Base-by-base conservation (phyloP, 2,797 vertebrate genomes). In the Megaceryle alcyon region DNA sequence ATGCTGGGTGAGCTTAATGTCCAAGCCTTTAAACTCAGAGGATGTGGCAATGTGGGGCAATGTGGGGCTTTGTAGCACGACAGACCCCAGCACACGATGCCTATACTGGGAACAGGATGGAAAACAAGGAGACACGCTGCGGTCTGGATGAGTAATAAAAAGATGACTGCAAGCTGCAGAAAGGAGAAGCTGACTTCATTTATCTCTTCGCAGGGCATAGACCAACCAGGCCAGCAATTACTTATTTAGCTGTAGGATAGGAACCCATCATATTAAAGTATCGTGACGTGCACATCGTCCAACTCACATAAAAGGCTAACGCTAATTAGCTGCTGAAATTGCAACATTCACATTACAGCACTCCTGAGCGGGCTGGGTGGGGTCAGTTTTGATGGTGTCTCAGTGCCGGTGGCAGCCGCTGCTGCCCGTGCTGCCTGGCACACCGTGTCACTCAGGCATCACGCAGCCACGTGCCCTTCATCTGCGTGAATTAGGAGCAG, bases 91-190 rank as follows among this genome's bases (percentile, higher is more conserved):
- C 54, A 73, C 1, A 3, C 61, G 39, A 29, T 71, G 75, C 28
- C 49, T 46, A 1, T 2, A 1, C 31, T 77, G 56, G 78, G 56
- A 86, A 37, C 7, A 54, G 59, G 8, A 23, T 66, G 85, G 64
- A 85, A 88, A 90, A 94, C 5, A 13, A 82, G 82, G 68, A 94
- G 86, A 57, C 71, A 51, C 0, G 0, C 78, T 75, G 35, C 0
- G 0, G 21, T 56, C 68, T 66, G 57, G 68, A 51, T 96, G 94
- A 94, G 76, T 92, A 93, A 95, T 63, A 73, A 90, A 95, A 95
- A 88, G 91, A 79, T 91, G 93, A 87, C 92, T 96, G 81, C 78
- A 88, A 96, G 92, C 86, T 92, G 89, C 95, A 92, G 92, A 95
- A 86, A 92, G 60, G 71, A 92, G 91, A 91, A 87, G 91, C 68